Evolutionary conservation across 2,113 vertebrate species (phyloP).

Genomic region (Orcinus orca): DNA sequence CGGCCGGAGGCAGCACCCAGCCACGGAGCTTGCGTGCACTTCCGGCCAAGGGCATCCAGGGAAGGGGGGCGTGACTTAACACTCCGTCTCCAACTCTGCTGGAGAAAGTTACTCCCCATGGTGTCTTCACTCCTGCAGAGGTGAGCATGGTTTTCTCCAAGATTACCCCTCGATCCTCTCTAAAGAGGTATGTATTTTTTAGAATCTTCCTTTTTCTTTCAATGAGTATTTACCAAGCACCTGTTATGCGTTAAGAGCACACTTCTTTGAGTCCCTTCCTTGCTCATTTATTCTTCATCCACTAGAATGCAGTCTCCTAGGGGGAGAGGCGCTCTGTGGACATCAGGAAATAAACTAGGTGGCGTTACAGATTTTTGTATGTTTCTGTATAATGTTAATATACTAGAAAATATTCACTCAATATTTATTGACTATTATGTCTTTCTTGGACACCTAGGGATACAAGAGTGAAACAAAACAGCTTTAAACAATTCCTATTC

Average conservation of each 20-base stretch:
- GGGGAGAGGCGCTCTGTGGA: neutral
- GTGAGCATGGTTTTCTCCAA: neutral
- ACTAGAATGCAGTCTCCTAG: neutral
- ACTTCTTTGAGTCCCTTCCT: neutral
- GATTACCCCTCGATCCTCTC: neutral
- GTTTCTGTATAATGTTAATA: neutral
- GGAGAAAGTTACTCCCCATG: neutral
- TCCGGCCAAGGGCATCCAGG: rapidly evolving
- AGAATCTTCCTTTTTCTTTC: neutral
- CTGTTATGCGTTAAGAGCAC: neutral
- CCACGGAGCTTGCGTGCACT: neutral
- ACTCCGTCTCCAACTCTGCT: rapidly evolving
- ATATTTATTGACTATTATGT: neutral
- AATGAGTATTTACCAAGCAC: neutral
- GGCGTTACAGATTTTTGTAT: neutral
- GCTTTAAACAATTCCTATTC: neutral
- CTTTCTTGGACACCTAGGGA: neutral
- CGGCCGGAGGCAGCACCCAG: rapidly evolving
- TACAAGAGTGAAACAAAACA: neutral
- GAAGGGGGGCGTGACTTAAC: rapidly evolving
- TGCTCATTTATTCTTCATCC: neutral
- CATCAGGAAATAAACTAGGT: neutral
- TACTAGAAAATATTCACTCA: neutral
- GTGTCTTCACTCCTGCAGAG: neutral
- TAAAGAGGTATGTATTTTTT: neutral